These are phyloP conservation scores for Siniperca undulata DNA, from an alignment of 2,797 vertebrate species.

Conservation along the genomic window DNA sequence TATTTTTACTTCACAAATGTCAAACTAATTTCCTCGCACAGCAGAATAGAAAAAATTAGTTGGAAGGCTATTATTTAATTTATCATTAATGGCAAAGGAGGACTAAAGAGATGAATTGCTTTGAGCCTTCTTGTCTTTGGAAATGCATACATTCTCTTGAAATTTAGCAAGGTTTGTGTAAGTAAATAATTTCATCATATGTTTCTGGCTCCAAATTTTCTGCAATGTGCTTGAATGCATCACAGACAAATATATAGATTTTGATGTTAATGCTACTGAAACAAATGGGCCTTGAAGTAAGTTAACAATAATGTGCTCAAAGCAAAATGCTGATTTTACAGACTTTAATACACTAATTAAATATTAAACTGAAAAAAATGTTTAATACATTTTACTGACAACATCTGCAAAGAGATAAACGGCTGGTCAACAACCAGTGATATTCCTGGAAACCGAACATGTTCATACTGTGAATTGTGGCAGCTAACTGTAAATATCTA, in stretches of 20 bases:
- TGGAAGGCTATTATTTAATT: background rate
- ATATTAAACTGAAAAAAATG: background rate
- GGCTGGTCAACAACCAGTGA: too few relatives aligned
- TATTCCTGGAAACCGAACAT: too few relatives aligned
- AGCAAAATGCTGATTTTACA: background rate
- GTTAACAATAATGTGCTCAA: background rate
- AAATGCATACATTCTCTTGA: background rate
- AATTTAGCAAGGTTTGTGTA: too few relatives aligned
- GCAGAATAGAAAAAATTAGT: background rate
- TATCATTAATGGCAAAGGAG: background rate
- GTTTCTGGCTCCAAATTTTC: background rate
- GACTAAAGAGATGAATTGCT: background rate
- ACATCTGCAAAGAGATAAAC: too few relatives aligned
- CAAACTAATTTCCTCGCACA: background rate
- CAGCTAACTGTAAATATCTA: background rate
- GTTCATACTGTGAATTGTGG: too few relatives aligned
- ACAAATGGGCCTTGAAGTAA: background rate
- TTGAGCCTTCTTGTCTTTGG: background rate
- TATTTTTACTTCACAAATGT: too few relatives aligned
- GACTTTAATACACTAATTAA: background rate
- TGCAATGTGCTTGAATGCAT: background rate
- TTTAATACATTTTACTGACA: too few relatives aligned
- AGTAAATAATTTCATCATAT: background rate
- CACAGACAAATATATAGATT: background rate
- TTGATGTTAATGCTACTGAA: background rate